Conservation (phyloP, 1,140 invertebrate genomes). For the Drosophila sulfurigaster region DNA sequence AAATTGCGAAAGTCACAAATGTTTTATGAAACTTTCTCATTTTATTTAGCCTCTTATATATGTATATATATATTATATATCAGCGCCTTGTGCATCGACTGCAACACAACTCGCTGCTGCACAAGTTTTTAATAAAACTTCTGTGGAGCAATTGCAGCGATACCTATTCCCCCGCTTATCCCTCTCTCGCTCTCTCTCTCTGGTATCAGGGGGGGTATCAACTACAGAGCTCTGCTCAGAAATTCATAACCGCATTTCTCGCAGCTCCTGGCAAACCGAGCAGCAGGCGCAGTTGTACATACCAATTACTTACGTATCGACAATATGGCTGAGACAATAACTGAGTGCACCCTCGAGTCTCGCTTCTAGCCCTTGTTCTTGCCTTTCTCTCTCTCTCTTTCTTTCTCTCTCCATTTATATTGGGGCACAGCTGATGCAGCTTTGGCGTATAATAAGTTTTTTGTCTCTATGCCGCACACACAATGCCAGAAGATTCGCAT, state of each 20-base stretch:
- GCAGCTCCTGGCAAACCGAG: slow-evolving; percentile 30
- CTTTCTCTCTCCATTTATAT: neutral
- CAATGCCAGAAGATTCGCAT: slow-evolving; percentile 25
- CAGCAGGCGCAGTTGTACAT: slow-evolving; percentile 78
- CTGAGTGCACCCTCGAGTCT: slow-evolving; percentile 21
- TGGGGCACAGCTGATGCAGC: slow-evolving; percentile 66
- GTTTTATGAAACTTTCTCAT: slow-evolving; percentile 79
- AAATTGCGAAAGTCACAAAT: slow-evolving; percentile 78
- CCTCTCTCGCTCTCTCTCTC: neutral
- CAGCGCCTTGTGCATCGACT: slow-evolving; percentile 36
- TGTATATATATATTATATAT: slow-evolving; percentile 26
- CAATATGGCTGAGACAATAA: slow-evolving; percentile 67
- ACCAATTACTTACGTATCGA: slow-evolving; percentile 80
- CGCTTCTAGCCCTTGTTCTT: neutral
- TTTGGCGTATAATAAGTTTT: slow-evolving; percentile 72
- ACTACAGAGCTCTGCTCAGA: slow-evolving; percentile 60
- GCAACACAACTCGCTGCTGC: slow-evolving; percentile 52
- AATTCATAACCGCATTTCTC: slow-evolving; percentile 79
- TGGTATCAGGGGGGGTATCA: slow-evolving; percentile 8
- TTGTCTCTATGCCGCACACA: slow-evolving; percentile 40
- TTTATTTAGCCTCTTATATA: slow-evolving; percentile 69
- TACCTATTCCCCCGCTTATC: neutral
- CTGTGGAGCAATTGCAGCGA: slow-evolving; percentile 47
- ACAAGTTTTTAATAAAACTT: slow-evolving; percentile 80
- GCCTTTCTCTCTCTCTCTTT: neutral